These are phyloP conservation scores for Sebastes kiyomatsui DNA, from an alignment of 2,797 vertebrate species.

Conservation along the genomic window DNA sequence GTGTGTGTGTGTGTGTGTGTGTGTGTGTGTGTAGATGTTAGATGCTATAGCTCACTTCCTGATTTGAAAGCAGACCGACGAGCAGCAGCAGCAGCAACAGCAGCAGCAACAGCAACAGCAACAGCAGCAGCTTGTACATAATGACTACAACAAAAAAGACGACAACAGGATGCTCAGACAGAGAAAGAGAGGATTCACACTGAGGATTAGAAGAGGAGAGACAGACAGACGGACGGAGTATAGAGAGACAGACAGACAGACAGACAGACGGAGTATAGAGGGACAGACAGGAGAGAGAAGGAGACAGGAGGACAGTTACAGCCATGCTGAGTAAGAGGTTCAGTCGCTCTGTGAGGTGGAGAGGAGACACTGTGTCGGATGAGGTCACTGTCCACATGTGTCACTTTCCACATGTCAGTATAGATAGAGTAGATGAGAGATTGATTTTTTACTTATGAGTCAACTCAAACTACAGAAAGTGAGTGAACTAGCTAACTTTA, in stretches of 20 bases:
- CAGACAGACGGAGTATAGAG: neutral
- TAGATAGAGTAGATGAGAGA: too few species aligned
- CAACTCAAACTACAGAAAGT: too few species aligned
- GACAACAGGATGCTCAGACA: neutral
- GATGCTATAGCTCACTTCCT: conserved; percentile 58
- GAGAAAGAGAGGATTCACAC: neutral
- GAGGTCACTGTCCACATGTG: conserved; percentile 62
- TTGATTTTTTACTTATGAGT: too few species aligned
- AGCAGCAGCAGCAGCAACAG: neutral
- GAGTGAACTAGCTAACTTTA: too few species aligned
- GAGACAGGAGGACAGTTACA: neutral
- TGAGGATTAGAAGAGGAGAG: neutral
- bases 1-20: too few species aligned
- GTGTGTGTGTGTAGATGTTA: neutral
- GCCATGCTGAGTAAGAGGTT: conserved; percentile 81
- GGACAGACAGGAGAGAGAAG: neutral
- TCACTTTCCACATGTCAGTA: too few species aligned
- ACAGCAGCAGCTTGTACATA: neutral
- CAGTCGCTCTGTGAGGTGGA: conserved; percentile 81
- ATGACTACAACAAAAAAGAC: neutral
- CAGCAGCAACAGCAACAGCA: too few species aligned
- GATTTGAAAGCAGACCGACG: conserved; percentile 4
- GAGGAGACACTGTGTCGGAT: conserved; percentile 69
- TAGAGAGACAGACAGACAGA: neutral
- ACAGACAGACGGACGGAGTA: neutral